Base-by-base conservation (phyloP, 2,888 invertebrate species). In the Ophion obscuratus region DNA sequence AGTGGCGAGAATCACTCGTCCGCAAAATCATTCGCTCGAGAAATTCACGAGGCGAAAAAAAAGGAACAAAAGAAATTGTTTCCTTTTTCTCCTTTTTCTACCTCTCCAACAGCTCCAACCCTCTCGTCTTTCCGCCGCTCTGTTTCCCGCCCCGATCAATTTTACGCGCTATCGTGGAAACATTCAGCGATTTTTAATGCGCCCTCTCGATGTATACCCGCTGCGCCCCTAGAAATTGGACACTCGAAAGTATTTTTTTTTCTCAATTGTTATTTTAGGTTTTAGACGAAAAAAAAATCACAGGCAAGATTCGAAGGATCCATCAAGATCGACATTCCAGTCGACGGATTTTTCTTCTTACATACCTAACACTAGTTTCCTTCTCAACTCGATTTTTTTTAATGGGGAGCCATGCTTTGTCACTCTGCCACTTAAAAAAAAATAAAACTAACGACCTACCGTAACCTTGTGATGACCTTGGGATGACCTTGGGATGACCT, bases 11-110 rank as follows among this genome's bases (percentile, higher is more conserved):
- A 20, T 66, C 77, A 73, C 67, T 77, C 62, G 77, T 73, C 57
- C 80, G 53, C 71, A 66, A 67, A 73, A 84, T 81, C 44, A 81
- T 77, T 76, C 76, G 66, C 64, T 76, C 66, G 66, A 24, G 61
- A 59, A 64, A 79, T 67, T 57, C 9, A 53, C 71, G 71, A 24
- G 36, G 17, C 20, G 36, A 62, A 57, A 68, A 71, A 24, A 14
- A 47, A 7, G 27, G 59, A 44, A 7, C 59, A 68, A 57, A 20
- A 47, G 24, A 67, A 27, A 4, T 27, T 6, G 14, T 47, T 53
- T 53, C 53, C 6, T 20, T 27, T 68, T 17, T 57, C 31, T 61
- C n/a, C 47, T 64, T 44, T 6, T 76, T 17, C 44, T 17, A 59
- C 61, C 31, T 59, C 20, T 14, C n/a, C 14, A 57, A 40, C 27